Base-by-base conservation (phyloP, 2,888 invertebrate genomes). In the Cosmopolites sordidus region DNA sequence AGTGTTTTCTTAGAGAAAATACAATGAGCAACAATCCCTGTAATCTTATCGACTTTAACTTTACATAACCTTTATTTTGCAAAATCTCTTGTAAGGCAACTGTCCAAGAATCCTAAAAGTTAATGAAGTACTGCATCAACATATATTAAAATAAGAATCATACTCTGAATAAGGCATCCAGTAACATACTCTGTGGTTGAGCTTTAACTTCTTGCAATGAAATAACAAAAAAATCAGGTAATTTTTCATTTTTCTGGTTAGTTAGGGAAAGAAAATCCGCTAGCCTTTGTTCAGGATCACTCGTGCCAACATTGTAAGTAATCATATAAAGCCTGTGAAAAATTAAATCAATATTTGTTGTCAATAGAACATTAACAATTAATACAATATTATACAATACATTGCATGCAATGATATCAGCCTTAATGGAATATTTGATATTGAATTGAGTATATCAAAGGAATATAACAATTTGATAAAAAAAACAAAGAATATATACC, bases 231-330 rank as follows among this genome's bases (percentile, higher is more conserved):
- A 95, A 82, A 73, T 95, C 94, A 14, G 92, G 89, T 52, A 86
- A 68, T 64, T 79, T 81, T 47, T 83, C 80, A 61, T 81, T 79
- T 61, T 82, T 82, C 54, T 79, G 80, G 48, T 78, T 78, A 1
- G 57, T 49, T 38, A 63, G 52, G 53, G 82, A 81, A 47, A 92
- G 76, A 42, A 92, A 75, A 38, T 83, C 82, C 62, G 82, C 80
- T 18, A 94, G 76, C 60, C 83, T 79, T 16, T 86, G 75, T 70
- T 88, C 85, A 27, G 83, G 83, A 18, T 88, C 87, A 66, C 82
- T 85, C 1, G 89, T 87, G 30, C 90, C 92, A 47, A 95, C 93
- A 79, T 95, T 95, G 84, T 91, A 95, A 38, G 94, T 94, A 40
- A 87, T 83, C 64, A 92, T 80, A 73, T 89, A 90, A 60, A 92